phyloP scores from a whole-genome alignment of 92 coral and sea anemone species.

The Micromussa lordhowensis region DNA sequence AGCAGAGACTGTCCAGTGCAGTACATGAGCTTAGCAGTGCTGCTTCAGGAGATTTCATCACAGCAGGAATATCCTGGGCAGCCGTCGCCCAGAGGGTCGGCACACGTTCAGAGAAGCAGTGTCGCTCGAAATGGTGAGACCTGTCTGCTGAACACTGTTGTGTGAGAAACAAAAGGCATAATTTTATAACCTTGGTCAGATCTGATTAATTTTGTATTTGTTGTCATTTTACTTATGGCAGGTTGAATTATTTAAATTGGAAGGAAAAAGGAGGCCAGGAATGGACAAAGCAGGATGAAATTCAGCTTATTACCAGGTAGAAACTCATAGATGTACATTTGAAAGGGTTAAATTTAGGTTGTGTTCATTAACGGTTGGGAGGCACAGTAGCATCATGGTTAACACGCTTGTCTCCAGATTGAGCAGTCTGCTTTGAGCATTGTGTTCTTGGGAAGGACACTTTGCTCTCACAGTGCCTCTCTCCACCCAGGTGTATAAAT shows the following conservation, averaged over 20 bases:
- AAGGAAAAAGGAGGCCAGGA: constrained; percentile 98
- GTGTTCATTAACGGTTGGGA: no score
- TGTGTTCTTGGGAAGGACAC: no score
- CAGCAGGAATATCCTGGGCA: constrained; percentile 95
- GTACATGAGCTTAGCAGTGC: constrained; percentile 91
- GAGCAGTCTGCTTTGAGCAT: no score
- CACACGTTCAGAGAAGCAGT: constrained; percentile 97
- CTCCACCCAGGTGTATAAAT: no score
- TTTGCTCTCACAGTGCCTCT: no score
- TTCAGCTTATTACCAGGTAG: constrained; percentile 90
- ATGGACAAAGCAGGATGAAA: constrained; percentile 98
- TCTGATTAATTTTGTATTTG: not conserved
- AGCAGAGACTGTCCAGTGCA: constrained; percentile 84
- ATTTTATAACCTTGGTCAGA: no score
- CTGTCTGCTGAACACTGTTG: no score
- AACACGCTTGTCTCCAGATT: no score
- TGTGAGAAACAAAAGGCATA: no score
- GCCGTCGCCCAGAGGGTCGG: constrained; percentile 88
- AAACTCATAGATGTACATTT: not conserved
- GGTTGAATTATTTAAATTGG: constrained; percentile 98
- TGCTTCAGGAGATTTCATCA: constrained; percentile 80
- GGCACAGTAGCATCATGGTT: no score
- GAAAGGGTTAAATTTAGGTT: no score
- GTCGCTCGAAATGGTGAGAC: constrained; percentile 96
- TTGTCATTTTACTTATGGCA: constrained; percentile 34